Evolutionary conservation across 2,797 vertebrate species (phyloP), one percentile per base, ranked within the genome.

Genomic region (Hydrolagus colliei): DNA sequence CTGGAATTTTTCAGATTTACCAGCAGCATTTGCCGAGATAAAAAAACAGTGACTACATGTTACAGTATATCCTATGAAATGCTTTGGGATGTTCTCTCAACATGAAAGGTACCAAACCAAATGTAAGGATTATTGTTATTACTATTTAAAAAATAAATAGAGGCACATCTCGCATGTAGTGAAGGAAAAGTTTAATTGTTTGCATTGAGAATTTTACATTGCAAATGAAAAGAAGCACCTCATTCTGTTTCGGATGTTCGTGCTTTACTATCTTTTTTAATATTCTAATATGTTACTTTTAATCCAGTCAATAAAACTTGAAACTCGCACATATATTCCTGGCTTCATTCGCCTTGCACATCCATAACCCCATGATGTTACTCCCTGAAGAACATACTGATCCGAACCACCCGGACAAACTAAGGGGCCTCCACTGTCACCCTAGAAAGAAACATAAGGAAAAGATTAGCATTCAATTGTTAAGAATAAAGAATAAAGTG

Each of bases 381-480:
- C 96, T 10, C 97, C 98, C 87, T 98, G 97, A 61, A 99, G 87
- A 86, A 97, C 27, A 86, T 94, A 99, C 86, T 68, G 95, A 87
- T 94, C 96, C 88, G 97, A 1, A 18, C 27, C 92, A 12, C 94
- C 85, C 20, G 89, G 87, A 87, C 97, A 99, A 78, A 97, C 96
- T 22, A 99, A 93, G 73, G 98, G 97, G 16, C 98, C 97, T 1
- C 98, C 98, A 9, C 97, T 99, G 95, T 99, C 97, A n/a, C 97
- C 97, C 97, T 99, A 52, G 87, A 65, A 90, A 0, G 76, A 72
- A 87, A 6, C 87, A 16, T 82, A 89, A 84, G 7, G 5, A 14
- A 86, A 18, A 6, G n/a, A 35, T 86, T 18, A 86, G 12, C 13
- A 52, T 6, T 52, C 41, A 52, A 52, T 3, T 52, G 41, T 52